phyloP scores from a whole-genome alignment of 2,888 invertebrate species.

The Polymixis lichenea region DNA sequence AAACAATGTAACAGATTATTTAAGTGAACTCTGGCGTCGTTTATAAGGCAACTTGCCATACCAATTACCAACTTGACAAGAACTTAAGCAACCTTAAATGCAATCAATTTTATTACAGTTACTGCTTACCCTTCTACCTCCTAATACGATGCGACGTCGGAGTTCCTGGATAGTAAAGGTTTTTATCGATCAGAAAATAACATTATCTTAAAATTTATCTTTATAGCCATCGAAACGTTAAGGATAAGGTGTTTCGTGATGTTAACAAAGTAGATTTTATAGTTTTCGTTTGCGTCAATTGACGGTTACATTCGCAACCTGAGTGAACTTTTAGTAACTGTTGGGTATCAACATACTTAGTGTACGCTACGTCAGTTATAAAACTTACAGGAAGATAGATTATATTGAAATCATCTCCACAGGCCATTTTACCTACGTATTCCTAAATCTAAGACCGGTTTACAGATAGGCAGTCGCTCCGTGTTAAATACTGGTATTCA shows the following conservation, averaged over 20 bases:
- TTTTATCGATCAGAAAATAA: constrained; percentile 32
- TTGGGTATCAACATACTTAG: constrained; percentile 45
- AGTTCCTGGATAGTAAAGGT: constrained; percentile 3
- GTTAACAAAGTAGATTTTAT: constrained; percentile 75
- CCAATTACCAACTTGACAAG: not conserved
- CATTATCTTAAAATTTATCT: constrained; percentile 37
- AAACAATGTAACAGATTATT: constrained; percentile 2
- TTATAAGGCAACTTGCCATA: not conserved
- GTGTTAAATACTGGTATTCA: too few relatives aligned
- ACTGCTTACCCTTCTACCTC: not conserved
- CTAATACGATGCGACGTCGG: not conserved
- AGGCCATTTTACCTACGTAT: too few relatives aligned
- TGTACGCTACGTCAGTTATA: constrained; percentile 36
- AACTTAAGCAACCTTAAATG: not conserved
- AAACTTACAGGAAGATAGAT: constrained; percentile 10
- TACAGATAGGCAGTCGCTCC: too few relatives aligned
- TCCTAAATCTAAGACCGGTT: too few relatives aligned
- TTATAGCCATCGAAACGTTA: constrained; percentile 51
- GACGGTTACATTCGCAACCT: constrained; percentile 66
- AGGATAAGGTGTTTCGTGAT: constrained; percentile 49
- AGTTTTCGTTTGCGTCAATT: constrained; percentile 66
- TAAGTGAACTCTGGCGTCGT: not conserved
- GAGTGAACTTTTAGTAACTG: constrained; percentile 65
- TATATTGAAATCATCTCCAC: too few relatives aligned
- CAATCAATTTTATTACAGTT: not conserved